These are phyloP conservation scores for Dorcus hopei DNA, from an alignment of 2,888 invertebrate genomes.

Conservation along the genomic window DNA sequence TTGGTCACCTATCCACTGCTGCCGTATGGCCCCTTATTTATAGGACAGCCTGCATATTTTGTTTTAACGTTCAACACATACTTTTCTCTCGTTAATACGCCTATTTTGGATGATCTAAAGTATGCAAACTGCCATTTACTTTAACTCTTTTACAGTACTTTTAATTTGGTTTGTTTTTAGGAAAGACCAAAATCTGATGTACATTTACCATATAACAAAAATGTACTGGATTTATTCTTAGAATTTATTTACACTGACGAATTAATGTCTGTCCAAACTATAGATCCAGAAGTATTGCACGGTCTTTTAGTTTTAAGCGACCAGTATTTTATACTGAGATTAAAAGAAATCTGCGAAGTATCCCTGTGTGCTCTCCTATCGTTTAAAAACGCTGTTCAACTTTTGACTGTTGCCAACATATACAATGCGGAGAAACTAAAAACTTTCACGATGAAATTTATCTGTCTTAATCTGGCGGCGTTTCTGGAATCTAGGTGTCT, in stretches of 20 bases:
- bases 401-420: conserved; percentile 70
- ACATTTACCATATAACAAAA: conserved; percentile 59
- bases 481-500: conserved; percentile 67
- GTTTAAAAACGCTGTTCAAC: conserved; percentile 71
- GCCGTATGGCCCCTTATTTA: too few relatives aligned
- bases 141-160: neutral
- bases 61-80: too few relatives aligned
- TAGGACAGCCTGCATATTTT: too few relatives aligned
- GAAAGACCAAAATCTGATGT: conserved; percentile 53
- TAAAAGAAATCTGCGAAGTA: conserved; percentile 73
- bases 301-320: conserved; percentile 77
- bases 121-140: too few relatives aligned
- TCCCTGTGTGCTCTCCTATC: conserved; percentile 64
- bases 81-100: too few relatives aligned
- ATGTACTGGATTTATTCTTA: conserved; percentile 63
- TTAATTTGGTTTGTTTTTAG: conserved; percentile 23
- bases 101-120: too few relatives aligned
- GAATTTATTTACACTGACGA: conserved; percentile 75
- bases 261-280: conserved; percentile 56
- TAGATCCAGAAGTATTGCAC: conserved; percentile 67
- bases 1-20: too few relatives aligned
- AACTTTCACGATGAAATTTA: conserved; percentile 71
- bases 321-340: conserved; percentile 69
- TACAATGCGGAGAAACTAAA: conserved; percentile 75
- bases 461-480: conserved; percentile 70